Evolutionary conservation across 2,888 invertebrate species (phyloP), one percentile per base, ranked within the genome.

Genomic region (Formica aserva): DNA sequence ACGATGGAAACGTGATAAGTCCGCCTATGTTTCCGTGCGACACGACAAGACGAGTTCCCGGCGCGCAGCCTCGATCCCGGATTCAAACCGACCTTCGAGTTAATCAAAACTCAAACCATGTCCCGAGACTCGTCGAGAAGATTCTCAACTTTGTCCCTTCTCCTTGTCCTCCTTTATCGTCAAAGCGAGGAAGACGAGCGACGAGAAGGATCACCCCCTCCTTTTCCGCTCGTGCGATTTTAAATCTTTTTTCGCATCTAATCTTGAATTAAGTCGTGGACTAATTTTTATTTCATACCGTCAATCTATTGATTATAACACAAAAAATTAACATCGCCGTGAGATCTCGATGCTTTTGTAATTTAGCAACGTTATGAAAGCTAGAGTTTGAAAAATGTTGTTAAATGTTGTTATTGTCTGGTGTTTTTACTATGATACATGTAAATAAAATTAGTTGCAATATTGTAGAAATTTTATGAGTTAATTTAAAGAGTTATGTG

Each of bases 71-170:
- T 92, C 91, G 91, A 91, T 92, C 92, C 90, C 88, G 90, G 89
- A 91, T 91, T 91, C 90, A 87, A 88, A 87, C 85, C 90, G 91
- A 92, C 91, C 88, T 92, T 88, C 91, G 88, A 91, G 92, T 93
- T 93, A 93, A 93, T 93, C 92, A 92, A 93, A 92, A 92, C 91
- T 92, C 91, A 87, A 88, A 89, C 84, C 87, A 83, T 57, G 83
- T 55, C 45, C 55, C 52, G 85, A 72, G 77, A 32, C 78, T 78
- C 69, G 78, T 52, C 48, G 52, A 48, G 76, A 77, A 78, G 81
- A 74, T 74, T 82, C 71, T 75, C 74, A 85, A 84, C 81, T 88
- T 88, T 48, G 67, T 78, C 74, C n/a, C 48, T 18, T 78, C 84
- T 85, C 81, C 78, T 84, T 67, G 83, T 82, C 81, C 63, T 63